Evolutionary conservation across 2,888 invertebrate genomes (phyloP).

Genomic region (Standfussiana lucernea): DNA sequence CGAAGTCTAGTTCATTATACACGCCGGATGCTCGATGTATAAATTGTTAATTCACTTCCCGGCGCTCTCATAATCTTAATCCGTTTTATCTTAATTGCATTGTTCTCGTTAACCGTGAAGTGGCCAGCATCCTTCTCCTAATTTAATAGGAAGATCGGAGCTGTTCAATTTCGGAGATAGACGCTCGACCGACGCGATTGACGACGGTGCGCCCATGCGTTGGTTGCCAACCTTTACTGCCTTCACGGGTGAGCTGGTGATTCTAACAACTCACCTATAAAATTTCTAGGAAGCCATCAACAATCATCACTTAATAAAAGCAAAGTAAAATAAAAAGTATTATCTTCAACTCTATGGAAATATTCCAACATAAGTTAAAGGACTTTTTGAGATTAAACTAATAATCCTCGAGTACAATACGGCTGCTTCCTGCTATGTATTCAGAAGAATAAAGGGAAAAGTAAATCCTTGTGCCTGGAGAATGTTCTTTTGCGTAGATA

Average conservation of each 20-base stretch:
- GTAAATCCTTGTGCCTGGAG: conserved; percentile 8
- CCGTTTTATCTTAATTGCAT: conserved; percentile 64
- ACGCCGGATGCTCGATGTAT: conserved; percentile 25
- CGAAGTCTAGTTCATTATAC: conserved; percentile 37
- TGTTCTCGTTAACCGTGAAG: conserved; percentile 59
- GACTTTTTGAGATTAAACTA: conserved; percentile 35
- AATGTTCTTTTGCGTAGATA: conserved; percentile 7
- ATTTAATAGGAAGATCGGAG: conserved; percentile 63
- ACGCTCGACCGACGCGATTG: conserved; percentile 20
- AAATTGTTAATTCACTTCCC: conserved; percentile 56
- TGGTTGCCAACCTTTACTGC: not conserved
- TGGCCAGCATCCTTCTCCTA: conserved; percentile 55
- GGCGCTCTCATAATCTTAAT: conserved; percentile 56
- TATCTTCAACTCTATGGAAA: conserved; percentile 1
- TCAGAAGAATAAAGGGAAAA: conserved; percentile 29
- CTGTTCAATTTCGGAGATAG: conserved; percentile 55
- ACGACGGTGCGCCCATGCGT: conserved; percentile 41
- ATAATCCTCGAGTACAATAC: conserved; percentile 41
- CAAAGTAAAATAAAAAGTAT: not conserved
- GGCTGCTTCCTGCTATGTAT: conserved; percentile 10
- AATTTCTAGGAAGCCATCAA: not conserved
- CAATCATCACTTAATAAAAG: not conserved
- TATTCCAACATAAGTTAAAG: conserved; percentile 23
- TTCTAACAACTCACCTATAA: not conserved
- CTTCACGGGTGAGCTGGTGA: conserved; percentile 15